Evolutionary conservation across 2,797 vertebrate genomes (phyloP), one percentile per base, ranked within the genome.

Genomic region (Avahi laniger): DNA sequence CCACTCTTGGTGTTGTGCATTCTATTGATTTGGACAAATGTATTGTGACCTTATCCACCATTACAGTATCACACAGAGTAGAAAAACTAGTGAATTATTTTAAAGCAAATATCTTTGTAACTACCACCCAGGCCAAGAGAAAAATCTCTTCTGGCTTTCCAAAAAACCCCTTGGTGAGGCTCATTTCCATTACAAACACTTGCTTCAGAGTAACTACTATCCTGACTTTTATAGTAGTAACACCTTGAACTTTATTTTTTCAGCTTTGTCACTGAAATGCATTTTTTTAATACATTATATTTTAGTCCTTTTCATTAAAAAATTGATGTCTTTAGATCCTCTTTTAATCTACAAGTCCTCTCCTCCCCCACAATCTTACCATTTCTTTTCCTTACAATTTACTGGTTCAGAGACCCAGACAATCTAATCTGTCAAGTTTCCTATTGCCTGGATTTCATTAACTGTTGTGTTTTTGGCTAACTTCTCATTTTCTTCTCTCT

Each of bases 271-370:
- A 65, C 13, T 17, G 6, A 11, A 87, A 20, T 75, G 1, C 18
- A 38, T 38, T 5, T 57, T 57, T 73, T 79, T 30, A 61, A 63
- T 50, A 52, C 0, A n/a, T 13, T 84, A 15, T 43, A 38, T 63
- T 50, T 87, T 33, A 76, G n/a, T 41, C 38, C 67, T 93, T 73
- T 79, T 48, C n/a, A 38, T 72, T 85, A 80, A 87, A 94, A 89
- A 54, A 28, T 8, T 30, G 4, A 86, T 52, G 6, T 52, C 54
- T 70, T 92, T 87, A 76, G 78, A 70, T 67, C 59, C 4, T 65
- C 57, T 43, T 85, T 89, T 89, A 65, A 72, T 63, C 26, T 87
- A 0, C 0, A 50, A 18, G 0, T 54, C 46, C 12, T 13, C 30
- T 41, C 15, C n/a, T 5, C 5, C 73, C 17, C 7, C 7, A 48